Evolutionary conservation across 2,797 vertebrate species (phyloP).

Genomic region (Tarsius wallacei): DNA sequence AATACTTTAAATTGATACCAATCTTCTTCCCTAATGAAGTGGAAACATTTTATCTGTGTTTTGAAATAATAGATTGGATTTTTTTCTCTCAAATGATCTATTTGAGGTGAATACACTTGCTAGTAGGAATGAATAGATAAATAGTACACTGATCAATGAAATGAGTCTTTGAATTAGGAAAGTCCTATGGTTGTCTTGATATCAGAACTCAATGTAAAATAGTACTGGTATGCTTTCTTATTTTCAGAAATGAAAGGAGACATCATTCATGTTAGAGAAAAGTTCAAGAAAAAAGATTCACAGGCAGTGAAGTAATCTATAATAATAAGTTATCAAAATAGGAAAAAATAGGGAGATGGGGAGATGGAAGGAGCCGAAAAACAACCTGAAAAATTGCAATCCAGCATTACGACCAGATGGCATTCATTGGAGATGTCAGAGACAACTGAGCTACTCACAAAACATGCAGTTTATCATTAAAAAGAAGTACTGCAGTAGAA

Average conservation of each 20-base stretch:
- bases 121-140: slow-evolving; percentile 5
- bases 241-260: slow-evolving; percentile 41
- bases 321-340: neutral
- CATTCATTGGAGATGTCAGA: slow-evolving; percentile 35
- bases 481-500: neutral
- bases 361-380: slow-evolving; percentile 32
- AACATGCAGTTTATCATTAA: slow-evolving; percentile 55
- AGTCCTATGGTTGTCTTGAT: neutral
- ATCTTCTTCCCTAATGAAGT: slow-evolving; percentile 71
- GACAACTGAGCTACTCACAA: slow-evolving; percentile 7
- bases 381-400: slow-evolving; percentile 72
- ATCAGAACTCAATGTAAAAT: neutral
- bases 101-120: slow-evolving; percentile 49
- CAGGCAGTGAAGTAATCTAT: neutral
- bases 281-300: neutral
- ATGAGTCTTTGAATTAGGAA: slow-evolving; percentile 39
- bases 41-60: slow-evolving; percentile 52
- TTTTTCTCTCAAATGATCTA: neutral
- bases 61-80: slow-evolving; percentile 52
- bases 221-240: neutral
- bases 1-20: slow-evolving; percentile 50
- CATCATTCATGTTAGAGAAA: neutral
- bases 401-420: slow-evolving; percentile 10
- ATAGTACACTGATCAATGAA: neutral
- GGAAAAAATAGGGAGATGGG: neutral